These are phyloP conservation scores for Morone saxatilis DNA, from an alignment of 2,113 vertebrate species.

Conservation along the genomic window DNA sequence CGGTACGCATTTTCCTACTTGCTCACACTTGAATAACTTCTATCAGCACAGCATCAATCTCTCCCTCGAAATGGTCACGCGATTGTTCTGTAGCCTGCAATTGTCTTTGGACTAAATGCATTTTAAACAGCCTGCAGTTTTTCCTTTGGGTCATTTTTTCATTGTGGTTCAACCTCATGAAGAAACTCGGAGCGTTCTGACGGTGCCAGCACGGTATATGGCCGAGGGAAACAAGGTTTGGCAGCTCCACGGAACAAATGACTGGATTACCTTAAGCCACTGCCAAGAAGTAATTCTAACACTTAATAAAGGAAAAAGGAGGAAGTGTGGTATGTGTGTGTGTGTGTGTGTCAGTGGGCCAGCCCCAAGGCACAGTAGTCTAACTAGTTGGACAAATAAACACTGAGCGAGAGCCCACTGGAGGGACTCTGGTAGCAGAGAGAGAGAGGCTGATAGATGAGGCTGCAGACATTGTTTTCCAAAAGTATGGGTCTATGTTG, in stretches of 20 bases:
- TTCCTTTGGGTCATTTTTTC: slow-evolving; percentile 35
- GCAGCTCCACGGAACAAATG: slow-evolving; percentile 85
- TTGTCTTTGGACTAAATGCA: slow-evolving; percentile 43
- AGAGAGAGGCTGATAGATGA: slow-evolving; percentile 58
- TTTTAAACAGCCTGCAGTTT: slow-evolving; percentile 50
- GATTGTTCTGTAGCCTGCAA: slow-evolving; percentile 47
- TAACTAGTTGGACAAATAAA: slow-evolving; percentile 82
- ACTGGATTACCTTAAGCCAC: slow-evolving; percentile 85
- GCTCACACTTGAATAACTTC: slow-evolving; percentile 49
- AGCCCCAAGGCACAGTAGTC: slow-evolving; percentile 76
- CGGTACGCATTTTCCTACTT: slow-evolving; percentile 27
- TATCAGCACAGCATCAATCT: slow-evolving; percentile 51
- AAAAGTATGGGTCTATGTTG: neutral
- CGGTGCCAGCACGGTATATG: slow-evolving; percentile 76
- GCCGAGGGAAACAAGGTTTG: slow-evolving; percentile 82
- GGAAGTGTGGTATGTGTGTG: slow-evolving; percentile 44
- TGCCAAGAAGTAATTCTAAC: slow-evolving; percentile 86
- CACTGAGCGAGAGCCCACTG: slow-evolving; percentile 66
- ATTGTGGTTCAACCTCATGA: slow-evolving; percentile 56
- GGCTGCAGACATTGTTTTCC: neutral
- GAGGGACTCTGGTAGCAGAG: slow-evolving; percentile 47
- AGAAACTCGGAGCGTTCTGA: slow-evolving; percentile 54
- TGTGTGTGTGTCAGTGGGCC: slow-evolving; percentile 51
- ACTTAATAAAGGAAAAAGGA: slow-evolving; percentile 85
- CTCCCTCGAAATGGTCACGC: slow-evolving; percentile 27